Base-by-base conservation (phyloP, 2,888 invertebrate species). In the Bedellia somnulentella region DNA sequence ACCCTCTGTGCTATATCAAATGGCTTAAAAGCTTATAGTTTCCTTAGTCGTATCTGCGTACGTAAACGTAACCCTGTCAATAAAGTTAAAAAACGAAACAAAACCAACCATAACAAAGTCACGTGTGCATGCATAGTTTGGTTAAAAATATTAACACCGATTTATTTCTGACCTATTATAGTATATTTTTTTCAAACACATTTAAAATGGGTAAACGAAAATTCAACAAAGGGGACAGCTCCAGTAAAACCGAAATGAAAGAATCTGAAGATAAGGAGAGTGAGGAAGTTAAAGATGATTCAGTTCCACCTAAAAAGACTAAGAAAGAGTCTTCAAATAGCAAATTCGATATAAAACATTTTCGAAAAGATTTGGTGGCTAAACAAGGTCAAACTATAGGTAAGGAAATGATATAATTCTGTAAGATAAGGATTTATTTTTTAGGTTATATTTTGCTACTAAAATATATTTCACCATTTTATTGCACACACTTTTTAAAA, bases 321-420 rank as follows among this genome's bases (percentile, higher is more conserved):
- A 33, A 38, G 35, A 44, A 39, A 34, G 37, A 38, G 32, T 41
- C 39, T 32, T n/a, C 45, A 16, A 39, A 49, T 37, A 66, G 53
- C 37, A 35, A 45, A 40, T 83, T 83, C 45, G 80, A 81, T 49
- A 63, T 81, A 34, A 75, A 80, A 53, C 70, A 80, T 36, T 83
- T 84, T 35, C 70, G 83, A 1, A 78, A 73, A 41, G 80, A 80
- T 37, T 45, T 85, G 31, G 49, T 63, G 1, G 60, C 64, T 4
- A 71, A 66, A 30, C 66, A 63, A 26, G 77, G 79, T 9, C 82
- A 80, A 43, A 70, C 79, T 34, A 70, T 75, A 52, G 80, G 83
- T 83, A 53, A 52, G 55, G 9, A 18, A 6, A 6, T 18, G 5
- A 18, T 18, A 18, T 18, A 18, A 6, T 18, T 18, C 18, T 5